phyloP scores from a whole-genome alignment of 2,888 invertebrate genomes.

The Microdon myrmicae region DNA sequence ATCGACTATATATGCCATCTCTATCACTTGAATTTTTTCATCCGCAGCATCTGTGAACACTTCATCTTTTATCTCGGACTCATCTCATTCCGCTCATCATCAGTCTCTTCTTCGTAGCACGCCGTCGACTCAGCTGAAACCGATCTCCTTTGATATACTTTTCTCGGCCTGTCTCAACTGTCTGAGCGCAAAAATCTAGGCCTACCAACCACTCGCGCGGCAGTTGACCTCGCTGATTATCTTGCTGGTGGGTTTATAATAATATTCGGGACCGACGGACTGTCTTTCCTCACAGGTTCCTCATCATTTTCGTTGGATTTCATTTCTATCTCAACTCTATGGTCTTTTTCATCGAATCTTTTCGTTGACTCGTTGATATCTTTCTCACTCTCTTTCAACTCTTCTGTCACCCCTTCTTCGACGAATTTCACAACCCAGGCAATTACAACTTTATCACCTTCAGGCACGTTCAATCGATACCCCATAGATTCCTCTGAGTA shows the following conservation, averaged over 20 bases:
- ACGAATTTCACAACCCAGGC: slow-evolving; percentile 10
- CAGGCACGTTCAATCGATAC: slow-evolving; percentile 16
- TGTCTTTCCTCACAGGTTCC: background rate
- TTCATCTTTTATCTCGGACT: too few species aligned
- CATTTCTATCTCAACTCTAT: background rate
- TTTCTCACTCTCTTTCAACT: background rate
- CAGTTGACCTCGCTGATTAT: background rate
- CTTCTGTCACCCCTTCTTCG: background rate
- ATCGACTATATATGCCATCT: slow-evolving; percentile 10
- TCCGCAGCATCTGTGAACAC: too few species aligned
- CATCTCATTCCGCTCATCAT: background rate
- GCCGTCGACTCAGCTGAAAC: background rate
- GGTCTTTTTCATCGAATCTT: background rate
- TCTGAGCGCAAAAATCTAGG: background rate
- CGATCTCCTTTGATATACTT: slow-evolving; percentile 8
- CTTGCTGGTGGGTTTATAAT: too few species aligned
- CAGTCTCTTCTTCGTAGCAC: background rate
- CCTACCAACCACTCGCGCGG: background rate
- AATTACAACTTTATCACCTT: slow-evolving; percentile 10
- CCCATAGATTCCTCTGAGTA: slow-evolving; percentile 10
- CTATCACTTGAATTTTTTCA: too few species aligned
- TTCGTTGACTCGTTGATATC: background rate
- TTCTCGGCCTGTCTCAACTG: background rate
- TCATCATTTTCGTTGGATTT: background rate
- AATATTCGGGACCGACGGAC: background rate